Evolutionary conservation across 2,797 vertebrate species (phyloP).

Genomic region (Mormyrus proboscirostris): DNA sequence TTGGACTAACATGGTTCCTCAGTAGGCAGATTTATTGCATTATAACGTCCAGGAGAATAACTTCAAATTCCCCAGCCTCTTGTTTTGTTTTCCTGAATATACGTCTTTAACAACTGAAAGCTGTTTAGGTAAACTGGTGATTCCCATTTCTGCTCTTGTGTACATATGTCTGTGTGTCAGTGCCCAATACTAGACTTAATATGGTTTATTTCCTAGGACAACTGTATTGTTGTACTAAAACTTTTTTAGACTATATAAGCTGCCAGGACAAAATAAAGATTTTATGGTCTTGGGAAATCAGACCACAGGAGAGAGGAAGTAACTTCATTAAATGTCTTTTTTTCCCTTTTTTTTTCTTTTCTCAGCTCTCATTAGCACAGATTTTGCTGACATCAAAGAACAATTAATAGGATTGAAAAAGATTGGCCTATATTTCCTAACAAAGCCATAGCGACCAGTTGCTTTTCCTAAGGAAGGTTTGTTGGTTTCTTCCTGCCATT

Average conservation of each 20-base stretch:
- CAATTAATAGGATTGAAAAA: conserved; percentile 58
- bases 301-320: conserved; percentile 32
- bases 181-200: background rate
- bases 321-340: conserved; percentile 38
- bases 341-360: conserved; percentile 28
- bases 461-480: conserved; percentile 45
- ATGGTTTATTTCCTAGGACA: conserved; percentile 17
- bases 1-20: background rate
- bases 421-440: conserved; percentile 60
- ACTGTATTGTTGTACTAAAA: conserved; percentile 6
- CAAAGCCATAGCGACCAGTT: conserved; percentile 40
- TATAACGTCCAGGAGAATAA: background rate
- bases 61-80: background rate
- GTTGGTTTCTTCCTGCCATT: background rate
- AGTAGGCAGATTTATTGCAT: background rate
- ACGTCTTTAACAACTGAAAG: background rate
- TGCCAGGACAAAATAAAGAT: conserved; percentile 29
- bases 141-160: background rate
- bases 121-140: background rate
- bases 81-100: background rate
- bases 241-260: conserved; percentile 2
- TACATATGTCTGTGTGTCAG: background rate
- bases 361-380: conserved; percentile 56
- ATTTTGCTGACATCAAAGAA: conserved; percentile 53
- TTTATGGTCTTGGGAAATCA: conserved; percentile 32